These are phyloP conservation scores for Anguilla anguilla DNA, from an alignment of 2,797 vertebrate genomes.

Conservation along the genomic window DNA sequence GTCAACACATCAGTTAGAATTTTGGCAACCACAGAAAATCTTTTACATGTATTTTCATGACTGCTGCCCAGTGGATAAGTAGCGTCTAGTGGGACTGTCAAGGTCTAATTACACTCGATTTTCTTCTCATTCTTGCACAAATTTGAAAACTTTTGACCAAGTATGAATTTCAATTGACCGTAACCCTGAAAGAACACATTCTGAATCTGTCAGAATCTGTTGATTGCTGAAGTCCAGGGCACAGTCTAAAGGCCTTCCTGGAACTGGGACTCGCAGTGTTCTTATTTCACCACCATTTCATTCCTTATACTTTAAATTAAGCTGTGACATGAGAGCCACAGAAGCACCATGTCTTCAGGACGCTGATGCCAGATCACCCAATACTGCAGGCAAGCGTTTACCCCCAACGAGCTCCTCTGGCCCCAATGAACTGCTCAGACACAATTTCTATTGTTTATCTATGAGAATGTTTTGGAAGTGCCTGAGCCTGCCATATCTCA, in stretches of 20 bases:
- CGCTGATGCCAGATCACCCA: conserved; percentile 58
- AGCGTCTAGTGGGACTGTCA: conserved; percentile 55
- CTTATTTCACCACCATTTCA: conserved; percentile 53
- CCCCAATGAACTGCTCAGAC: conserved; percentile 39
- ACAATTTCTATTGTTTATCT: conserved; percentile 36
- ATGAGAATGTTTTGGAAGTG: conserved; percentile 29
- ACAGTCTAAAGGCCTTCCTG: conserved; percentile 39
- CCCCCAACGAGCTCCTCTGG: conserved; percentile 50
- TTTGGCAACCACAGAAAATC: conserved; percentile 56
- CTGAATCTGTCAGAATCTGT: conserved; percentile 60
- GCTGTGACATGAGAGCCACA: conserved; percentile 55
- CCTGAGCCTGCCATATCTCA: neutral
- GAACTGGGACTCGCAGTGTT: conserved; percentile 55
- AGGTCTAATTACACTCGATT: conserved; percentile 54
- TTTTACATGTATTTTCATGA: conserved; percentile 66
- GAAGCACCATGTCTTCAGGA: conserved; percentile 50
- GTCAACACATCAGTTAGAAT: conserved; percentile 67
- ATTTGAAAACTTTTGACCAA: conserved; percentile 53
- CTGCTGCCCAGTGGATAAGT: conserved; percentile 56
- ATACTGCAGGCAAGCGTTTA: neutral
- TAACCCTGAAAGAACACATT: conserved; percentile 50
- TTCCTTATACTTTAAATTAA: conserved; percentile 59
- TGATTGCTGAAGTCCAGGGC: conserved; percentile 43
- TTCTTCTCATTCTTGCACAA: conserved; percentile 60
- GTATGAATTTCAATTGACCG: conserved; percentile 62